Evolutionary conservation across 2,113 vertebrate genomes (phyloP), one percentile per base, ranked within the genome.

Genomic region (Lipotes vexillifer): DNA sequence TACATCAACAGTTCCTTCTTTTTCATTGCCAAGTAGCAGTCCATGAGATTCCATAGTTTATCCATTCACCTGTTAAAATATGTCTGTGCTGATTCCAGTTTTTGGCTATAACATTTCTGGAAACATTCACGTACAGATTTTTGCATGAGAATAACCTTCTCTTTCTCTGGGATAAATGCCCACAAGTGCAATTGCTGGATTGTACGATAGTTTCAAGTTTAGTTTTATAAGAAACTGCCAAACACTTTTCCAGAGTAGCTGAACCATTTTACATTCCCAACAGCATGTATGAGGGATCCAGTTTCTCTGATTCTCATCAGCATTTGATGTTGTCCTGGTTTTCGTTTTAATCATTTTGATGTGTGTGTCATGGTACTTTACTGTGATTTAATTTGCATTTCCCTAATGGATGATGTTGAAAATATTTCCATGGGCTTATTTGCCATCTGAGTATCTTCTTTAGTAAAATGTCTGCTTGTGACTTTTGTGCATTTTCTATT

Each of bases 191-290:
- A 44, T 31, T 44, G 15, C 15, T 27, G 23, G 46, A 27, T 2
- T 6, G n/a, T 7, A 0, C 0, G 44, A 25, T 15, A 13, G 29
- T 15, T 41, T 41, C 27, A 3, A 0, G 1, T 9, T 18, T n/a
- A 21, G 59, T 18, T 92, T 49, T 63, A 1, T 38, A 57, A 85
- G 55, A 38, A 55, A 83, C 1, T 18, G 20, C 14, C 8, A 15
- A 23, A 14, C 2, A 7, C 8, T 41, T 25, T 44, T 65, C n/a
- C 52, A 46, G 52, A 71, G 69, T 3, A 33, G 31, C 29, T 1
- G 18, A 17, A 11, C 1, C 7, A 11, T 14, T 55, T 65, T 7
- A 27, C 2, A 6, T 3, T 41, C 49, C 36, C 68, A 33, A 20
- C 0, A 41, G 49, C 27, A 2, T 5, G 10, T 5, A 14, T 1